These are phyloP conservation scores for Miniopterus natalensis DNA, from an alignment of 2,113 vertebrate species.

Conservation along the genomic window DNA sequence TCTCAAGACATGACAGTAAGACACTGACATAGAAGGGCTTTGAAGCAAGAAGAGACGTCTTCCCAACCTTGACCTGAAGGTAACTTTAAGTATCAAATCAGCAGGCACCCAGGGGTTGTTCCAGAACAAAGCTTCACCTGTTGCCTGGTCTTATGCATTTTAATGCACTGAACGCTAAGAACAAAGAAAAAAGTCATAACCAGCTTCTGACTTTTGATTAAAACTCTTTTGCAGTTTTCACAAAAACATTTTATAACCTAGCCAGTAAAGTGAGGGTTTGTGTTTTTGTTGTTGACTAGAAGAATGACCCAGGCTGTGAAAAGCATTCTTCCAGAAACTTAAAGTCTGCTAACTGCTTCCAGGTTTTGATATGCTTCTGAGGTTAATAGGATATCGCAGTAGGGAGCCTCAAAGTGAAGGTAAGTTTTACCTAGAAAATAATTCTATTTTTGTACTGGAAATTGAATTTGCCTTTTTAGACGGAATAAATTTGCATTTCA, in stretches of 20 bases:
- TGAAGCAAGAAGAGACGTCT: conserved; percentile 42
- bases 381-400: neutral
- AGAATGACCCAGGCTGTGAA: conserved; percentile 41
- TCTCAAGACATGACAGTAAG: conserved; percentile 10
- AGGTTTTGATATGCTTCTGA: conserved; percentile 39
- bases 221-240: conserved; percentile 38
- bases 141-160: conserved; percentile 40
- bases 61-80: neutral
- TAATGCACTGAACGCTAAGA: conserved; percentile 4
- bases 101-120: neutral
- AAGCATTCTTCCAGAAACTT: conserved; percentile 58
- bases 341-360: neutral
- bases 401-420: conserved; percentile 4
- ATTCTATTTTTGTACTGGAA: conserved; percentile 40
- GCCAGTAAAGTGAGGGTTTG: conserved; percentile 10
- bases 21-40: neutral
- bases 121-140: conserved; percentile 55
- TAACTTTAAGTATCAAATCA: conserved; percentile 41
- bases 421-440: conserved; percentile 16
- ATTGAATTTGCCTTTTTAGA: conserved; percentile 39
- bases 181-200: neutral
- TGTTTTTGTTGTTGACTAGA: neutral
- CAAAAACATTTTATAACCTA: conserved; percentile 55
- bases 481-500: conserved; percentile 37
- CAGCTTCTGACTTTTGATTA: conserved; percentile 46